Conservation (phyloP, 35 echinoderm and acorn worm genomes). For the Apostichopus parvimensis region DNA sequence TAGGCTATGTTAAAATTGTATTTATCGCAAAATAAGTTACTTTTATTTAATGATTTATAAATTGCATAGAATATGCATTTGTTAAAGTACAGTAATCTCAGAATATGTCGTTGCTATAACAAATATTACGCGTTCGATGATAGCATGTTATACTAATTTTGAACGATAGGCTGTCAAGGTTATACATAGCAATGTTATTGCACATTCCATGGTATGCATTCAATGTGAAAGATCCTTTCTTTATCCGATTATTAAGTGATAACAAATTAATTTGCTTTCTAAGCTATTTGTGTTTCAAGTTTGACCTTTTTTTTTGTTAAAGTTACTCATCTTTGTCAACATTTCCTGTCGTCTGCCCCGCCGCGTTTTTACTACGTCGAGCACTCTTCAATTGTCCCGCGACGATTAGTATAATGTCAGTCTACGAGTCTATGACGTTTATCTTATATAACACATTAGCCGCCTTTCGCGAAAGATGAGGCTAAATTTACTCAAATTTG, state of each 20-base stretch:
- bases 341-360: neutral
- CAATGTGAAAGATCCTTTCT: conserved; percentile 7
- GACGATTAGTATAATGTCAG: neutral
- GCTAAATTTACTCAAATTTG: conserved; percentile 49
- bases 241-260: neutral
- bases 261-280: conserved; percentile 20
- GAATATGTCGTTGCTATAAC: no score
- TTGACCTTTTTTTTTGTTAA: neutral
- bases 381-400: neutral
- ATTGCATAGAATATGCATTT: no score
- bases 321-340: conserved; percentile 13
- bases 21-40: no score
- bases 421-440: conserved; percentile 18
- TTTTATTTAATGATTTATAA: no score
- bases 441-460: conserved; percentile 51
- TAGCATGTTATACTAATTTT: no score
- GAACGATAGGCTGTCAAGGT: no score
- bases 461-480: conserved; percentile 44
- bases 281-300: conserved; percentile 5
- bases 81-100: no score
- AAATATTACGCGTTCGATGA: no score
- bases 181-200: no score
- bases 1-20: no score
- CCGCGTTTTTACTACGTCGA: neutral
- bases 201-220: conserved; percentile 7